Evolutionary conservation across 2,797 vertebrate genomes (phyloP), one percentile per base, ranked within the genome.

Genomic region (Schizopygopsis malacanthus): DNA sequence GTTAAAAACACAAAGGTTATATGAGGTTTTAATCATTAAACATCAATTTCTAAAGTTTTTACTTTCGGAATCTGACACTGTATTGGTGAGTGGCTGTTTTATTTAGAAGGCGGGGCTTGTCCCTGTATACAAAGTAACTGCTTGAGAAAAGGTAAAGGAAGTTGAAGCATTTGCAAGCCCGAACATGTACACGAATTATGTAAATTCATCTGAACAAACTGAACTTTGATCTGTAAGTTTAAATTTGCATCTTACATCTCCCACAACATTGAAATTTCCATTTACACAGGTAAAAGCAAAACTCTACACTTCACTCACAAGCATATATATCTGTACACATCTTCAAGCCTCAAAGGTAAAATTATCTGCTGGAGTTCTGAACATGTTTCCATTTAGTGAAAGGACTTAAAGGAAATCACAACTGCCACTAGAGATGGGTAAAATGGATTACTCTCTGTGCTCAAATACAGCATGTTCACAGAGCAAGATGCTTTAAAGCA

Each of bases 331-430:
- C 80, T 80, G 47, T 18, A 79, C 65, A 78, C 73, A 87, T 85
- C 70, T 69, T 52, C 79, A 71, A 47, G 80, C 72, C 81, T 78
- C 79, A 76, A 76, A 50, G 59, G 86, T 88, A 63, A 90, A 90
- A 92, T 93, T 91, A 92, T 79, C 69, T 67, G 81, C 85, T 63
- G 20, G 70, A 86, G 85, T 70, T 84, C 79, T 84, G 87, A 88
- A 89, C 89, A 88, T 91, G 83, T 86, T 87, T 91, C 89, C 77
- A 88, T 85, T 90, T 88, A 86, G 76, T 52, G 22, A 71, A 78
- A 76, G 67, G 83, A 50, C 72, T 78, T 72, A 33, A 61, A 72
- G 82, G 50, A 87, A 85, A 87, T 79, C 77, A 75, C 77, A 82
- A 79, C 71, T 84, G 81, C 67, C 65, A 86, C 86, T 83, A 67